Conservation (phyloP, 1,140 invertebrate genomes). For the Rhopalosiphum maidis region DNA sequence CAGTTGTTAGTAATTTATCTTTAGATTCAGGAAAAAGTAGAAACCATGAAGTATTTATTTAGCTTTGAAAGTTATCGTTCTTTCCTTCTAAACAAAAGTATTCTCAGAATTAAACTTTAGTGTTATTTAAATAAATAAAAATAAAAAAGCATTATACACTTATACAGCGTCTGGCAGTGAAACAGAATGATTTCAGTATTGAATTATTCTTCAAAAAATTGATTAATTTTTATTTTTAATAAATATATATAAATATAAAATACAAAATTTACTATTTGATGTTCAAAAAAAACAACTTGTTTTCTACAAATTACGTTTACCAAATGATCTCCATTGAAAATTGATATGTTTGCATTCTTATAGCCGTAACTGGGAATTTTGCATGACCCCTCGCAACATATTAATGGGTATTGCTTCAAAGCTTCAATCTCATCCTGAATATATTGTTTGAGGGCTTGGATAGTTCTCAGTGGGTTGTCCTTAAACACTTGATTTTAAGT, state of each 20-base stretch:
- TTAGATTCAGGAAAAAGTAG: too few species aligned
- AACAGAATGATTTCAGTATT: neutral
- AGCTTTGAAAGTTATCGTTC: neutral
- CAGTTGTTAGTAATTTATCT: too few species aligned
- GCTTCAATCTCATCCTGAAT: neutral
- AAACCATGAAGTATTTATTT: too few species aligned
- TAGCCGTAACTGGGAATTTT: neutral
- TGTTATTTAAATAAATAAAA: neutral
- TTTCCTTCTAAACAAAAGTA: neutral
- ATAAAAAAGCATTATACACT: neutral
- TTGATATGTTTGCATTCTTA: neutral
- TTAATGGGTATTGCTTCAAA: neutral
- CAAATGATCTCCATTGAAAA: neutral
- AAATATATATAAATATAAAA: neutral
- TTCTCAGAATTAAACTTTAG: neutral
- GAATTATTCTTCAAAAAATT: neutral
- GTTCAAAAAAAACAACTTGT: neutral
- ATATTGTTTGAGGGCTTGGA: neutral
- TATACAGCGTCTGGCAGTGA: neutral
- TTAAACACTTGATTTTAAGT: constrained; percentile 59
- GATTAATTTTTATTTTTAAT: neutral
- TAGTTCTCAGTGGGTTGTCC: neutral
- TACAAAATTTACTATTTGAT: neutral
- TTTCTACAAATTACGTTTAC: neutral
- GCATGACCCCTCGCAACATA: neutral